A percentile compares a stretch with the other conserved stretches of the same genome.
phyloP scores from a whole-genome alignment of 2,888 invertebrate genomes.

The Chesias legatella region DNA sequence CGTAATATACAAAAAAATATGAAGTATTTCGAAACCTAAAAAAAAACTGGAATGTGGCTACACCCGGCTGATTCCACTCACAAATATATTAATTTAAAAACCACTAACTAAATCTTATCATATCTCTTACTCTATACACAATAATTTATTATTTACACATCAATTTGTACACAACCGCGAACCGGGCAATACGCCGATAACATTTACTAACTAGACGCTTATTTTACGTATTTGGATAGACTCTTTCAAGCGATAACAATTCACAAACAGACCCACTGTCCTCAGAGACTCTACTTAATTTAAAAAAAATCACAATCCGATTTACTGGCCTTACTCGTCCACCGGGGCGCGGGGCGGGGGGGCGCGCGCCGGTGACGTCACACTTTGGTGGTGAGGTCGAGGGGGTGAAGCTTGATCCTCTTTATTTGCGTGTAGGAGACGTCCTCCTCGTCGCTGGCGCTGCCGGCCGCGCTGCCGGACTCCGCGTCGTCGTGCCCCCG shows the following conservation, averaged over 20 bases:
- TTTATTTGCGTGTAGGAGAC: conserved; percentile 80
- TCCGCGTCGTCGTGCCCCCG: conserved; percentile 69
- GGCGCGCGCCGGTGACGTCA: conserved; percentile 55
- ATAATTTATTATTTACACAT: conserved; percentile 71
- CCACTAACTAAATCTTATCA: conserved; percentile 56
- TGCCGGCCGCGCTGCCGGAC: conserved; percentile 65
- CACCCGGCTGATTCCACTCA: conserved; percentile 54
- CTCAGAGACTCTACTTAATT: conserved; percentile 54
- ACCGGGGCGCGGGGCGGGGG: conserved; percentile 38
- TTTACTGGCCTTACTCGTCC: conserved; percentile 71
- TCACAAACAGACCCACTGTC: conserved; percentile 54
- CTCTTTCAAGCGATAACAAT: conserved; percentile 77
- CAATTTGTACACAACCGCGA: conserved; percentile 69
- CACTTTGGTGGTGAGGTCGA: conserved; percentile 86
- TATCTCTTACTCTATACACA: conserved; percentile 53
- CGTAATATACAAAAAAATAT: conserved; percentile 52
- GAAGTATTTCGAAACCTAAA: conserved; percentile 33
- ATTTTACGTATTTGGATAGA: conserved; percentile 78
- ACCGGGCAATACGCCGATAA: conserved; percentile 64
- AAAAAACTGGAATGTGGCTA: conserved; percentile 53
- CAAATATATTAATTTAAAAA: conserved; percentile 41
- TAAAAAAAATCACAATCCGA: conserved; percentile 75
- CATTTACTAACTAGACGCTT: conserved; percentile 63
- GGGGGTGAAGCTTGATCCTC: conserved; percentile 79
- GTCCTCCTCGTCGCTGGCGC: conserved; percentile 74